A percentile compares a stretch with the other conserved stretches of the same genome.
Conservation (phyloP, 2,888 invertebrate genomes). For the Melanostoma scalare region DNA sequence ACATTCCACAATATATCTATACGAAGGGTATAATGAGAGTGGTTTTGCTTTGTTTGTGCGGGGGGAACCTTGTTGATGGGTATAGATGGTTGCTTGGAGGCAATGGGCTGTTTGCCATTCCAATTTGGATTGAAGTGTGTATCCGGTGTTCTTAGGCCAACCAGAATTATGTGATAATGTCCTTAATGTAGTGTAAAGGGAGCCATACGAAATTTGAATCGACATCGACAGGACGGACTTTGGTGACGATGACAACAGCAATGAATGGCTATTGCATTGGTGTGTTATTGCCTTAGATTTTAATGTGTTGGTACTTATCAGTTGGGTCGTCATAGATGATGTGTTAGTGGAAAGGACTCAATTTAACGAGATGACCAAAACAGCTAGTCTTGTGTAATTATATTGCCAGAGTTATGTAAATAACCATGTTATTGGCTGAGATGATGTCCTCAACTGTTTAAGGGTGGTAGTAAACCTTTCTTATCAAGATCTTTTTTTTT, state of each 20-base stretch:
- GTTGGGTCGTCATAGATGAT: conserved; percentile 53
- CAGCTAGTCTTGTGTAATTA: conserved; percentile 25
- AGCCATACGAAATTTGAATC: conserved; percentile 66
- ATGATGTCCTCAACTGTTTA: neutral
- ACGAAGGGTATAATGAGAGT: conserved; percentile 19
- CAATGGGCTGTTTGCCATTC: conserved; percentile 60
- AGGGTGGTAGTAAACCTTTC: neutral
- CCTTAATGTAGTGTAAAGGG: conserved; percentile 72
- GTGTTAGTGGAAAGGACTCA: conserved; percentile 57
- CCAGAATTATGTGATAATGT: conserved; percentile 73
- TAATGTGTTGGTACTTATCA: conserved; percentile 68
- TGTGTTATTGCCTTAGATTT: conserved; percentile 54
- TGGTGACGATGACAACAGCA: conserved; percentile 36
- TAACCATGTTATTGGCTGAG: conserved; percentile 21
- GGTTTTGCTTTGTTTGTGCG: conserved; percentile 34
- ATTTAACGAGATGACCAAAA: conserved; percentile 65
- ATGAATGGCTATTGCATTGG: conserved; percentile 48
- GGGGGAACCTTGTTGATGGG: conserved; percentile 27
- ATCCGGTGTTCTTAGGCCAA: conserved; percentile 69
- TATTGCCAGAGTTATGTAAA: conserved; percentile 9
- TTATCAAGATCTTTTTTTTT: conserved; percentile 14
- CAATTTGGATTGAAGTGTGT: conserved; percentile 64
- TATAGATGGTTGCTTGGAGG: conserved; percentile 45
- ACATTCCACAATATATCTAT: neutral
- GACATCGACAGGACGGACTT: conserved; percentile 25